Evolutionary conservation across 2,888 invertebrate species (phyloP), one percentile per base, ranked within the genome.

Genomic region (Habroteleia sp.): DNA sequence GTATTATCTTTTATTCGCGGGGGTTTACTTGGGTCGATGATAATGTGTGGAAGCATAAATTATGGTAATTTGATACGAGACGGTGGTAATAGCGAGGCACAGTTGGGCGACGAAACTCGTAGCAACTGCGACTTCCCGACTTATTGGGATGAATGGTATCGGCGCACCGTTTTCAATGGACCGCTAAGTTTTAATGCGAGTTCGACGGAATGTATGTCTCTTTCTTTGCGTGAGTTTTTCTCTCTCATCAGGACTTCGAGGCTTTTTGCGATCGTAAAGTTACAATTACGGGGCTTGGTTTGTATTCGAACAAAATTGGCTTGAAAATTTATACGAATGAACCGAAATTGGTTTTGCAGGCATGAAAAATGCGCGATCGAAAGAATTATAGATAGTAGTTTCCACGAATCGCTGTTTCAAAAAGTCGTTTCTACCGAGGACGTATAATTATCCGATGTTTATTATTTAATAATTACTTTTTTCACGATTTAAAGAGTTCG

Each of bases 131-230:
- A 37, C 39, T 46, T 10, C 2, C 5, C 35, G 29, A 41, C 68
- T 58, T 68, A 68, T 56, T 35, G 42, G 50, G 58, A 68, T 68
- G 58, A 68, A 68, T 42, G 58, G 58, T 68, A 68, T 68, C 35
- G 50, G 50, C 31, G 42, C 20, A 25, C 20, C 23, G 23, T 27
- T 68, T 68, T 68, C 68, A 58, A 58, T 68, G 68, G 50, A 48
- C 50, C 58, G 58, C 68, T 27, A 68, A 68, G 58, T 68, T 68
- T 68, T 68, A 68, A 60, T 58, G 68, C 25, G 50, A 68, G 42
- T 68, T 68, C 48, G 41, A 37, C 31, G 11, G 17, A 63, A 63
- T 27, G 50, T 33, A 17, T 8, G 25, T 52, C 41, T 52, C 25
- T 20, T 10, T 65, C 14, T 35, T 17, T 25, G 4, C n/a, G 7